Conservation (phyloP, 2,113 vertebrate genomes). For the Caranx melampygus region DNA sequence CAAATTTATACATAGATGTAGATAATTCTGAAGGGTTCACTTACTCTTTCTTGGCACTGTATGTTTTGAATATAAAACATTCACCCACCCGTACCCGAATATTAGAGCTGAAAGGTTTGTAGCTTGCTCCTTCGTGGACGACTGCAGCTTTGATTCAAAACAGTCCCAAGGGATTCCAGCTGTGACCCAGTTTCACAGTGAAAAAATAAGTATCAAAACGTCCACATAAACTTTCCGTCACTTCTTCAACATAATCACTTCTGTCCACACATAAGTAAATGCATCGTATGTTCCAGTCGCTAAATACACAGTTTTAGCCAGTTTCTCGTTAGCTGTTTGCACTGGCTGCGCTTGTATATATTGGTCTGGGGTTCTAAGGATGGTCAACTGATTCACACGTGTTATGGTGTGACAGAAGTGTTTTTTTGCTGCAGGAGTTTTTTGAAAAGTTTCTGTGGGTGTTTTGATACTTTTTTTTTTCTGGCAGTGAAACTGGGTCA, state of each 20-base stretch:
- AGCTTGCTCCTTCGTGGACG: conserved; percentile 1
- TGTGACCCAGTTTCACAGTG: conserved; percentile 30
- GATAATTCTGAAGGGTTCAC: background rate
- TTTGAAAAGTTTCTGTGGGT: conserved; percentile 3
- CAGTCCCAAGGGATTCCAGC: conserved; percentile 28
- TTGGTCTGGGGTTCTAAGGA: background rate
- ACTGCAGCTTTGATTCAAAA: conserved; percentile 24
- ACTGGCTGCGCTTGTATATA: background rate
- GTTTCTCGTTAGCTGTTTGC: background rate
- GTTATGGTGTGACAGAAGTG: background rate
- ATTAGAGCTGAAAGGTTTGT: background rate
- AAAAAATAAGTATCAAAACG: conserved; percentile 12
- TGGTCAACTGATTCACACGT: conserved; percentile 17
- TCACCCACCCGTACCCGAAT: background rate
- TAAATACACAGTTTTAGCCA: background rate
- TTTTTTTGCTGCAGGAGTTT: conserved; percentile 1
- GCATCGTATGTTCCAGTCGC: background rate
- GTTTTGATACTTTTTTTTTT: background rate
- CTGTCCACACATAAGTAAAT: background rate
- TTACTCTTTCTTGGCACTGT: background rate
- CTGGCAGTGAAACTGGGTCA: conserved; percentile 50
- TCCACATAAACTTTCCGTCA: conserved; percentile 13
- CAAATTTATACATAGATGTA: background rate
- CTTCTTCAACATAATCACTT: conserved; percentile 24
- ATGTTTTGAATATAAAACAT: conserved; percentile 15